A percentile compares a stretch with the other conserved stretches of the same genome.
phyloP scores from a whole-genome alignment of 2,797 vertebrate genomes.

The Enteromius thamalakanensis region DNA sequence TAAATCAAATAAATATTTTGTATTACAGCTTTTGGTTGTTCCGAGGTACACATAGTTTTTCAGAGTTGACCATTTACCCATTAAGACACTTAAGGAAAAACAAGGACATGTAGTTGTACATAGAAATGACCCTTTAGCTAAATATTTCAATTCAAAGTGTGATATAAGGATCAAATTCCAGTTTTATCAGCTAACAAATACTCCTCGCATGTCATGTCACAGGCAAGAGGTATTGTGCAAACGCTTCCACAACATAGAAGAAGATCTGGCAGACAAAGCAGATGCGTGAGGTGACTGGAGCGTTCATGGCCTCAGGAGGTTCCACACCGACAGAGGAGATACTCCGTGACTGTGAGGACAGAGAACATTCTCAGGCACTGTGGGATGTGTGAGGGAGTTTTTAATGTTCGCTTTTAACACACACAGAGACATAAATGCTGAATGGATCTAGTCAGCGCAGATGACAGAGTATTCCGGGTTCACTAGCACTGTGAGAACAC shows the following conservation, averaged over 20 bases:
- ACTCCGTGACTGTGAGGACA: slow-evolving; percentile 33
- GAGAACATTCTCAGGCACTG: slow-evolving; percentile 29
- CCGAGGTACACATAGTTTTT: too few relatives aligned
- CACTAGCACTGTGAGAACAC: slow-evolving; percentile 19
- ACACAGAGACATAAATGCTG: slow-evolving; percentile 36
- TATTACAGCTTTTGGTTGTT: too few relatives aligned
- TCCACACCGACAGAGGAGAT: slow-evolving; percentile 43
- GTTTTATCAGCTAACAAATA: not conserved
- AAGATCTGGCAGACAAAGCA: slow-evolving; percentile 39
- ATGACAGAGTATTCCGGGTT: slow-evolving; percentile 6
- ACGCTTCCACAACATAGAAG: slow-evolving; percentile 15
- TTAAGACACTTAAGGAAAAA: not conserved
- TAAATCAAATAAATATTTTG: too few relatives aligned
- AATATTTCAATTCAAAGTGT: slow-evolving; percentile 29
- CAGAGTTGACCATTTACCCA: not conserved
- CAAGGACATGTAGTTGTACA: not conserved
- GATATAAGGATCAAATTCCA: slow-evolving; percentile 23
- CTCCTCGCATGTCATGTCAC: slow-evolving; percentile 22
- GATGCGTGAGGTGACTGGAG: slow-evolving; percentile 2
- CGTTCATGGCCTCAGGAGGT: slow-evolving; percentile 42
- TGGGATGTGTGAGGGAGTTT: slow-evolving; percentile 35
- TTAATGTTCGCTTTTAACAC: slow-evolving; percentile 45
- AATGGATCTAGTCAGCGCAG: slow-evolving; percentile 36
- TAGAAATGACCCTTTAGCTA: slow-evolving; percentile 11
- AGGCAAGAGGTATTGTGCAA: slow-evolving; percentile 14